Base-by-base conservation (phyloP, 2,113 vertebrate species). In the Pterocles orientalis region DNA sequence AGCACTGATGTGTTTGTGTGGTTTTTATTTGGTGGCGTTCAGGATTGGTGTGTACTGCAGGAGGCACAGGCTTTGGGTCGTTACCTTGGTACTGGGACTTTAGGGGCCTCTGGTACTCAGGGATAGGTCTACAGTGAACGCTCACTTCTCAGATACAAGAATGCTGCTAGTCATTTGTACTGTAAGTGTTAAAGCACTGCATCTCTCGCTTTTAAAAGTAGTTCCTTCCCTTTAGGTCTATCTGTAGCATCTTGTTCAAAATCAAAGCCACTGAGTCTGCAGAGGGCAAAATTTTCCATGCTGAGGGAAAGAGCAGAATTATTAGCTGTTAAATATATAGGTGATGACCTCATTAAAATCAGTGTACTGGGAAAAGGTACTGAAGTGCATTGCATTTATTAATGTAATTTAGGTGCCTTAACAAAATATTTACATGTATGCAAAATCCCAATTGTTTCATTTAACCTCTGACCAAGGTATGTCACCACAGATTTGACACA, bases 301-400 rank as follows among this genome's bases (percentile, higher is more conserved):
- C 69, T 65, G 77, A 68, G 23, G 34, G 16, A 90, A 96, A 69
- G 61, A 83, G 72, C 80, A 84, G 57, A 86, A 82, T 79, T 92
- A 79, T 75, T 93, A 78, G 24, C 57, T 78, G n/a, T 82, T 89
- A 79, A 78, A 57, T 5, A 10, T 34, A 65, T 17, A 76, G 61
- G 11, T 2, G 2, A 53, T 65, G 69, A 86, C 78, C 91, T 82
- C 72, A 84, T 89, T 91, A 94, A 94, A 90, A 82, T 33, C 4
- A 5, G 14, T 8, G 31, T 64, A 66, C 34, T 43, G 78, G 68
- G 69, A 71, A 84, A 86, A 95, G 34, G 47, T 64, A 24, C 39
- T 39, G 51, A 71, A 84, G 13, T 60, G 31, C 3, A 1, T 10
- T 76, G 36, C 23, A 41, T 94, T 51, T 61, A 65, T 36, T 91